Conservation (phyloP, 2,113 vertebrate genomes). For the Urocynchramus pylzowi region DNA sequence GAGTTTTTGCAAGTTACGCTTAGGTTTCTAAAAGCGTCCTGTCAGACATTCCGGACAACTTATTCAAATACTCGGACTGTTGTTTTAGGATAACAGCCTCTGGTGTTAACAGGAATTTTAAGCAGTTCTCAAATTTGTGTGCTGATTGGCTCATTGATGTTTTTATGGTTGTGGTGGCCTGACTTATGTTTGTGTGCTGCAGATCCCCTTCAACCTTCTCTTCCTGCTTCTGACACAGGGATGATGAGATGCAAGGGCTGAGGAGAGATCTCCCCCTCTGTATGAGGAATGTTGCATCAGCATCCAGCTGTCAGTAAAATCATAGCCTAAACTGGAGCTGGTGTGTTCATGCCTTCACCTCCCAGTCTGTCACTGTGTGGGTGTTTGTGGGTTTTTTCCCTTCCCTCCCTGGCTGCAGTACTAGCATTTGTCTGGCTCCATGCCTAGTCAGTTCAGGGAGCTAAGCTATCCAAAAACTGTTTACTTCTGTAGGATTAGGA, state of each 20-base stretch:
- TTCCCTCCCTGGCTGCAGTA: neutral
- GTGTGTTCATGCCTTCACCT: neutral
- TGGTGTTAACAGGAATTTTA: neutral
- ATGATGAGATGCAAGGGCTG: neutral
- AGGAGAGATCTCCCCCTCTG: neutral
- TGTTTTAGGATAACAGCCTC: neutral
- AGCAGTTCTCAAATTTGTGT: neutral
- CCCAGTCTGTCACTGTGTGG: neutral
- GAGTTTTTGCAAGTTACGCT: neutral
- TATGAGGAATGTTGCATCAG: neutral
- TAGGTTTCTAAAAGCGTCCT: neutral
- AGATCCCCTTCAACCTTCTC: neutral
- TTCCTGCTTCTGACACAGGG: neutral
- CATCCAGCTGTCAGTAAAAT: neutral
- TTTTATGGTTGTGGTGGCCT: accelerated
- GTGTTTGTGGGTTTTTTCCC: neutral
- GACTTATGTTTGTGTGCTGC: neutral
- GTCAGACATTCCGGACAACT: neutral
- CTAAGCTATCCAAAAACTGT: neutral
- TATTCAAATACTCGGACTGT: accelerated
- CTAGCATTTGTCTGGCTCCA: neutral
- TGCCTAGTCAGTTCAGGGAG: neutral
- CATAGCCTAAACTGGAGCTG: neutral
- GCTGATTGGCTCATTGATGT: neutral
- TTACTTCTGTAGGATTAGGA: neutral